Base-by-base conservation (phyloP, 2,888 invertebrate species). In the Gortyna flavago region DNA sequence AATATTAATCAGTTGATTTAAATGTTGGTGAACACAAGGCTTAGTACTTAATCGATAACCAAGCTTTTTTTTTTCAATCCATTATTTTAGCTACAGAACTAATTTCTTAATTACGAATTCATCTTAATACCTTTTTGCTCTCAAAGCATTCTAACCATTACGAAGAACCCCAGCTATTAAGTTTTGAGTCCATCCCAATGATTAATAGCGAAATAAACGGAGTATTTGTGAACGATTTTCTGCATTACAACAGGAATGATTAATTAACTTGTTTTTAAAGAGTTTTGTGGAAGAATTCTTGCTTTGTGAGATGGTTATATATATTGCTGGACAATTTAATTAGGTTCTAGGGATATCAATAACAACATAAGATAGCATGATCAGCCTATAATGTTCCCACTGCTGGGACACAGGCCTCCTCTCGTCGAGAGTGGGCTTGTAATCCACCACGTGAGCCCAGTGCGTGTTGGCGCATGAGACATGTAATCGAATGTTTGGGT, bases 211-310 rank as follows among this genome's bases (percentile, higher is more conserved):
- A 71, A 65, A n/a, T n/a, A n/a, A 69, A 75, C 44, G 74, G 35
- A 83, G 74, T 80, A 81, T 87, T 87, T 85, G 44, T 61, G 79
- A 85, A 85, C 77, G 77, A 76, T 81, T 80, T 79, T 81, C 72
- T 83, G 68, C 79, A 82, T 84, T 72, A 70, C 44, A 74, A 71
- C 77, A 71, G 80, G 66, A 29, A 64, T 79, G 78, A 79, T 81
- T 85, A 87, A 87, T 87, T 84, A 77, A 84, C 77, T 80, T 89
- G 86, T 85, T 88, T 87, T 88, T 78, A 75, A 83, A 66, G 66
- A 78, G 41, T 61, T 70, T 51, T 51, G 18, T 35, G 21, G 11
- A 64, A 57, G 57, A 54, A 67, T 62, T 71, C 62, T 67, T 59
- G 67, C 57, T 57, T 51, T 44, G 29, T 83, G 65, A 41, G 25